Evolutionary conservation across 2,888 invertebrate genomes (phyloP).

Genomic region (Ichneumon xanthorius): DNA sequence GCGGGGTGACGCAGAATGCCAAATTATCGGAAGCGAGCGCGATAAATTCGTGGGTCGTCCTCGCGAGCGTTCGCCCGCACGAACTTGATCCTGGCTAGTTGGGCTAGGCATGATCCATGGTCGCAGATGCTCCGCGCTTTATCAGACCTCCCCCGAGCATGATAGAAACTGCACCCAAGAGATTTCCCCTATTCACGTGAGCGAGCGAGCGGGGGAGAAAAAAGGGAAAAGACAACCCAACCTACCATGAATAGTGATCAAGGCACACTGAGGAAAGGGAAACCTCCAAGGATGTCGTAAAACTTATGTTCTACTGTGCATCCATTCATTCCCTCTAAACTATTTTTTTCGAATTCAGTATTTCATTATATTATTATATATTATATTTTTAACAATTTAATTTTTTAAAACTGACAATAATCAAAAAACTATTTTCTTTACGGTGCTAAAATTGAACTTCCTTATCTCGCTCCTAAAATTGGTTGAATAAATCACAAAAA

Average conservation of each 20-base stretch:
- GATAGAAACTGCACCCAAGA: constrained; percentile 28
- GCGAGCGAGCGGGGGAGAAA: neutral
- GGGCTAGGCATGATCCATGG: constrained; percentile 52
- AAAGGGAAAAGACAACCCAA: neutral
- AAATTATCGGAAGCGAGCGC: constrained; percentile 40
- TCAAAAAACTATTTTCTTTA: too few species aligned
- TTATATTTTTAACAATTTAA: too few species aligned
- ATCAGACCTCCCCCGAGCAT: constrained; percentile 26
- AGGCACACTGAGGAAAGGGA: constrained; percentile 13
- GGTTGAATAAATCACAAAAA: too few species aligned
- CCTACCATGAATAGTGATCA: constrained; percentile 32
- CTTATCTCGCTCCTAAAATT: too few species aligned
- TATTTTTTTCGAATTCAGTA: neutral
- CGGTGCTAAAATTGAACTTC: too few species aligned
- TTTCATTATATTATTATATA: neutral
- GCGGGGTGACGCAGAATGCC: constrained; percentile 1
- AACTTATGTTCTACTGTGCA: neutral
- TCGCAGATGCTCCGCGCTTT: constrained; percentile 40
- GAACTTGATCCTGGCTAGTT: constrained; percentile 48
- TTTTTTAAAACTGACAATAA: too few species aligned
- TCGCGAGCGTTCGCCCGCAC: constrained; percentile 7
- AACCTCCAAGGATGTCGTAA: neutral
- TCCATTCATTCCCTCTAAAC: neutral
- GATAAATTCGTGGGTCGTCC: constrained; percentile 47
- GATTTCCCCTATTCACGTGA: constrained; percentile 35